phyloP scores from a whole-genome alignment of 1,140 invertebrate species.

The Psix sp. region DNA sequence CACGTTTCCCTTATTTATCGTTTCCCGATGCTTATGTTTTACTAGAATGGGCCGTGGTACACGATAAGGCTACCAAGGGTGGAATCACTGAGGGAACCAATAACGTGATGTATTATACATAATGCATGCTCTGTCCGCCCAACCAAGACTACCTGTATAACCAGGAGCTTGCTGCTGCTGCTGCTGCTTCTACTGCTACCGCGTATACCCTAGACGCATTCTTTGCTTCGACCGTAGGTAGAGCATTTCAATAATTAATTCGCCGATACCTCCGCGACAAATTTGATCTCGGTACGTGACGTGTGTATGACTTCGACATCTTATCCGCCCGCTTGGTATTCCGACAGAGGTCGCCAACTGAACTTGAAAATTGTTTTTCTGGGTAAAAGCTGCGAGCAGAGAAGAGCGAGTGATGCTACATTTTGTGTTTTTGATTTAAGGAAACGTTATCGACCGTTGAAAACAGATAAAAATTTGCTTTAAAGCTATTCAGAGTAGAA shows the following conservation, averaged over 20 bases:
- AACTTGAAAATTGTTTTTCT: too few species aligned
- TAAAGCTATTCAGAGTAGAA: too few species aligned
- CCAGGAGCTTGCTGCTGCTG: too few species aligned
- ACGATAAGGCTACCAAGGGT: slow-evolving; percentile 75
- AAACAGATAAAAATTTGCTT: too few species aligned
- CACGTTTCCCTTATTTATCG: slow-evolving; percentile 78
- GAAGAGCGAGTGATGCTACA: too few species aligned
- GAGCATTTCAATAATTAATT: slow-evolving; percentile 66
- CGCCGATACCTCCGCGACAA: slow-evolving; percentile 58
- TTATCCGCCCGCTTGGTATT: slow-evolving; percentile 1
- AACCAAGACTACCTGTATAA: slow-evolving; percentile 63
- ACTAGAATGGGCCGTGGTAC: slow-evolving; percentile 72
- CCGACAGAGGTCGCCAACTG: neutral
- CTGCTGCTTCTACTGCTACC: too few species aligned
- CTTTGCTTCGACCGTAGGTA: slow-evolving; percentile 24
- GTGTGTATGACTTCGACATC: slow-evolving; percentile 17
- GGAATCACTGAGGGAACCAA: slow-evolving; percentile 77
- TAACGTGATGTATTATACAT: slow-evolving; percentile 78
- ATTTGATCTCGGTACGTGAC: slow-evolving; percentile 60
- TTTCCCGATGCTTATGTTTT: slow-evolving; percentile 78
- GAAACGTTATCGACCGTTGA: too few species aligned
- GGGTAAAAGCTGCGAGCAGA: too few species aligned
- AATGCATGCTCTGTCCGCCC: slow-evolving; percentile 72
- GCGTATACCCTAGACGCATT: slow-evolving; percentile 43
- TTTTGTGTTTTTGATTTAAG: too few species aligned